A percentile compares a stretch with the other conserved stretches of the same genome.
Conservation (phyloP, 2,113 vertebrate genomes). For the Embiotoca jacksoni region DNA sequence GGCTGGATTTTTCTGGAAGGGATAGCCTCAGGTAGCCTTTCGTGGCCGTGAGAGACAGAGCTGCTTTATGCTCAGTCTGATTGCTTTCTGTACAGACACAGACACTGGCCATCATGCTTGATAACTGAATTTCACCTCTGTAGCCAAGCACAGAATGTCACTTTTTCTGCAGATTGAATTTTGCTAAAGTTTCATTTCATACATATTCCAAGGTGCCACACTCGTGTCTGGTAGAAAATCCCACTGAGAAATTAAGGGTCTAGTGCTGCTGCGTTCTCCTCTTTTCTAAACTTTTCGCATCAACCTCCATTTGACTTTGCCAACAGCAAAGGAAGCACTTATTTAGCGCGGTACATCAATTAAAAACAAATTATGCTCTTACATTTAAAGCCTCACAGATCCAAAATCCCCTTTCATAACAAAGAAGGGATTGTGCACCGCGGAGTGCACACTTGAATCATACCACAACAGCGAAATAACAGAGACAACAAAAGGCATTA, state of each 20-base stretch:
- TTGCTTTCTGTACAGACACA: constrained; percentile 53
- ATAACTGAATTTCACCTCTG: constrained; percentile 42
- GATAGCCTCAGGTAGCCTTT: constrained; percentile 48
- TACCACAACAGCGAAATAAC: constrained; percentile 16
- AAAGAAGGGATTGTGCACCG: constrained; percentile 1
- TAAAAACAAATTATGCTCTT: constrained; percentile 39
- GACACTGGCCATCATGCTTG: constrained; percentile 34
- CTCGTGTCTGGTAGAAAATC: neutral
- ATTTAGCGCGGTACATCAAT: constrained; percentile 31
- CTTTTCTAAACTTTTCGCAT: constrained; percentile 22
- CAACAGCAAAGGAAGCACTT: constrained; percentile 38
- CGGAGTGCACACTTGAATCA: constrained; percentile 11
- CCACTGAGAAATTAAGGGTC: neutral
- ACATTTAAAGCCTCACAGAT: constrained; percentile 6
- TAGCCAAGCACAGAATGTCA: constrained; percentile 29
- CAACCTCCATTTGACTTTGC: constrained; percentile 56
- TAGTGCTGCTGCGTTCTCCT: neutral
- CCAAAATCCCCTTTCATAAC: constrained; percentile 10
- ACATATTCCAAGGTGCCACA: constrained; percentile 27
- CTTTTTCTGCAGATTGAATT: constrained; percentile 41
- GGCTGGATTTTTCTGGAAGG: constrained; percentile 21
- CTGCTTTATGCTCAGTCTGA: constrained; percentile 49
- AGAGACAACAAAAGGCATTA: constrained; percentile 19
- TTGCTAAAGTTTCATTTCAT: constrained; percentile 19
- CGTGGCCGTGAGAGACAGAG: constrained; percentile 56